A percentile compares a stretch with the other conserved stretches of the same genome.
These are phyloP conservation scores for Volucella zonaria DNA, from an alignment of 2,888 invertebrate species.

Conservation along the genomic window DNA sequence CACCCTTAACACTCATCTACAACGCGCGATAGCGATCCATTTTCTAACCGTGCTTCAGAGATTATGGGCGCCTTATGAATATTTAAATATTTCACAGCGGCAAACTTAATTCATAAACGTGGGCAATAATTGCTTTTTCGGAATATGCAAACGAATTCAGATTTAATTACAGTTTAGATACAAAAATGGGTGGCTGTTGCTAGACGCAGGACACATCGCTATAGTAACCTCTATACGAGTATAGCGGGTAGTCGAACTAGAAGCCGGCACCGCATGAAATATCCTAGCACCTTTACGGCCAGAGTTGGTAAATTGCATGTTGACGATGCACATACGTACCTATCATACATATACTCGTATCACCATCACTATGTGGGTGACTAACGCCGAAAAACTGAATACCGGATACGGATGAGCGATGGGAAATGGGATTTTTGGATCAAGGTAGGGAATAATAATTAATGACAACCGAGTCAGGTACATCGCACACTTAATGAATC, in stretches of 20 bases:
- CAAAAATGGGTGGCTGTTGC: slow-evolving; percentile 46
- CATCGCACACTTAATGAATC: slow-evolving; percentile 54
- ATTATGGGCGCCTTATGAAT: slow-evolving; percentile 70
- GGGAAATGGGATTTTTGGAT: slow-evolving; percentile 59
- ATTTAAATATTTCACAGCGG: slow-evolving; percentile 69
- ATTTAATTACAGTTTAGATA: slow-evolving; percentile 73
- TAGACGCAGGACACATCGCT: too few relatives aligned
- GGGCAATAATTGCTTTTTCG: slow-evolving; percentile 71
- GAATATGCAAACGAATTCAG: slow-evolving; percentile 73
- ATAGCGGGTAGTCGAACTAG: slow-evolving; percentile 30
- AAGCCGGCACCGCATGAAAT: slow-evolving; percentile 32
- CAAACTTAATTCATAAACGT: slow-evolving; percentile 72
- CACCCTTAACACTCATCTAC: neutral
- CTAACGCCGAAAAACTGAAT: slow-evolving; percentile 12
- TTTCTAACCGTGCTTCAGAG: slow-evolving; percentile 66
- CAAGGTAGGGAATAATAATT: slow-evolving; percentile 69
- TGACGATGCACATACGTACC: slow-evolving; percentile 14
- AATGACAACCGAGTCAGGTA: slow-evolving; percentile 51
- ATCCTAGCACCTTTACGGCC: slow-evolving; percentile 9
- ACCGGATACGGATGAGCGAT: slow-evolving; percentile 62
- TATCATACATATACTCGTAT: neutral
- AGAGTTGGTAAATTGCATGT: slow-evolving; percentile 25
- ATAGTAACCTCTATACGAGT: slow-evolving; percentile 15
- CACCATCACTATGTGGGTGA: neutral
- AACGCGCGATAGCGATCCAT: slow-evolving; percentile 54